A percentile compares a stretch with the other conserved stretches of the same genome.
Evolutionary conservation across 2,888 invertebrate species (phyloP).

Genomic region (Drosophila borealis): DNA sequence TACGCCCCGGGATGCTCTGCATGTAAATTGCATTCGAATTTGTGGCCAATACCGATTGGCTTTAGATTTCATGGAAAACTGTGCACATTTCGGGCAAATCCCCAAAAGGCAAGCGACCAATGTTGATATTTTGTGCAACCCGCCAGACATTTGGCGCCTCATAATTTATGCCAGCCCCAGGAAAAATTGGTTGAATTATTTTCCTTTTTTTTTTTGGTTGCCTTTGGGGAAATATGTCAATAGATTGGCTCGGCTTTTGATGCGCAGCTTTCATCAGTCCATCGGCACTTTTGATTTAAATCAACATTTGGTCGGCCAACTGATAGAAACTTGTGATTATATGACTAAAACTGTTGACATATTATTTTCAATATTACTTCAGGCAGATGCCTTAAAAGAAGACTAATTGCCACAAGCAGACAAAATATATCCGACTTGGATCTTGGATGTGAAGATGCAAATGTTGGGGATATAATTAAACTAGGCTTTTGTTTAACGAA

Average conservation of each 20-base stretch:
- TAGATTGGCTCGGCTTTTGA: slow-evolving; percentile 51
- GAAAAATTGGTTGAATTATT: slow-evolving; percentile 31
- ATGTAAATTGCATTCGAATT: slow-evolving; percentile 10
- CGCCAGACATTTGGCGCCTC: slow-evolving; percentile 49
- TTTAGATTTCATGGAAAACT: slow-evolving; percentile 60
- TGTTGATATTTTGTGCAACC: slow-evolving; percentile 53
- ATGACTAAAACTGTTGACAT: slow-evolving; percentile 13
- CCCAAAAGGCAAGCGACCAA: slow-evolving; percentile 10
- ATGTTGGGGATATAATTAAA: too few relatives aligned
- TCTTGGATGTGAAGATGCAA: too few relatives aligned
- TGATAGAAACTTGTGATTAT: slow-evolving; percentile 25
- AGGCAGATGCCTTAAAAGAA: not conserved
- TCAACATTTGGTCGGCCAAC: slow-evolving; percentile 42
- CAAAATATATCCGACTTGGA: not conserved
- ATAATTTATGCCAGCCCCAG: slow-evolving; percentile 44
- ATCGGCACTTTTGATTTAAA: slow-evolving; percentile 36
- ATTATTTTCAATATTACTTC: slow-evolving; percentile 1
- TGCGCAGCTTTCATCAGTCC: slow-evolving; percentile 15
- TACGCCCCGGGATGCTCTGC: slow-evolving; percentile 8
- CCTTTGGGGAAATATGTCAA: slow-evolving; percentile 45
- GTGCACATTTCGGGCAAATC: slow-evolving; percentile 29
- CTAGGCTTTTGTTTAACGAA: too few relatives aligned
- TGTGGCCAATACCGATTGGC: slow-evolving; percentile 48
- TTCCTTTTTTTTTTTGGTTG: slow-evolving; percentile 27
- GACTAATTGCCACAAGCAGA: too few relatives aligned